Evolutionary conservation across 1,140 invertebrate genomes (phyloP), one percentile per base, ranked within the genome.

Genomic region (Drosophila varians): DNA sequence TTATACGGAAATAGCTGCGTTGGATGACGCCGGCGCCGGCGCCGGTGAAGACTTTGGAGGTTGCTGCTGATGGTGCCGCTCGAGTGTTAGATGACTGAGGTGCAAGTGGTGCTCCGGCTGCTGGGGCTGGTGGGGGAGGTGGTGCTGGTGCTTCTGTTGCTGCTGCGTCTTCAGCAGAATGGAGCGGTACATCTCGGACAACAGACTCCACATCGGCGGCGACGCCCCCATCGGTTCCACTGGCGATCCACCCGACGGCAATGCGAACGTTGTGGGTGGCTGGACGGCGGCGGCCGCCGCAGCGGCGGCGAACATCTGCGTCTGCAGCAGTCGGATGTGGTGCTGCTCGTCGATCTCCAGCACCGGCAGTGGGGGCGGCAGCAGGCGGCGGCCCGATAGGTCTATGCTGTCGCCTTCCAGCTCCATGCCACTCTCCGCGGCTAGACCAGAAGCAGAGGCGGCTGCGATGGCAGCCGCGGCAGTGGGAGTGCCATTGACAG

Each of bases 291-390:
- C 88, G 5, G 87, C 87, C 1, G 89, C 89, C 0, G 84, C 89
- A 1, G 89, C 89, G 14, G 89, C 89, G 4, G 89, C 89, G 31
- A 90, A 89, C 89, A 90, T 90, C 47, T 90, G 89, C n/a, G 83
- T 89, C 40, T 89, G 89, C 52, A 90, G 49, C 31, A 90, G 31
- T 5, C 78, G 73, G 6, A 90, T 23, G n/a, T 87, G 65, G 23
- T 87, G 80, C 7, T 86, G 80, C 51, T 89, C 77, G 43, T 89
- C 77, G 1, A 74, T 38, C 16, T 82, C 66, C 49, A 74, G 31
- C 8, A 55, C 56, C 8, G 77, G 55, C 55, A 60, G 52, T 9
- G 36, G 36, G 1, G 62, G 38, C 3, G 11, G 38, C 0, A 31
- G 26, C 18, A 14, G 47, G 12, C 18, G 19, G 42, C 26, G 45